Percentiles rank a stretch among this genome's conserved stretches.
phyloP scores from a whole-genome alignment of 2,888 invertebrate genomes.

The Teleogryllus oceanicus region DNA sequence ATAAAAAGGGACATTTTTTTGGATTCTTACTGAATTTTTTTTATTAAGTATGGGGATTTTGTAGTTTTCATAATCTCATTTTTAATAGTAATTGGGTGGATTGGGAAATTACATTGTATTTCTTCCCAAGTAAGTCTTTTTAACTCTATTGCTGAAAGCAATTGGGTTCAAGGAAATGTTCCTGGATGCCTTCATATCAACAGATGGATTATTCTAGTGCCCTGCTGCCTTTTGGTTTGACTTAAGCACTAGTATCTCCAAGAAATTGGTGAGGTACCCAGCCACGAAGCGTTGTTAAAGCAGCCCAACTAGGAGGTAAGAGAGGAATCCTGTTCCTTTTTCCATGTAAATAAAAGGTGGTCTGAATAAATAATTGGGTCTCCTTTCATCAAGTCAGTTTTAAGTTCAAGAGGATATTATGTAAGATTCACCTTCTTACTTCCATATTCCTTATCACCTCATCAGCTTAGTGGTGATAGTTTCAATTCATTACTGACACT shows the following conservation, averaged over 20 bases:
- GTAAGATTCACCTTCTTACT: neutral
- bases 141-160: neutral
- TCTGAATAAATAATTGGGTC: constrained; percentile 25
- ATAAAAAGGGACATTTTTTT: constrained; percentile 9
- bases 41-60: neutral
- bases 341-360: constrained; percentile 32
- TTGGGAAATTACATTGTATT: neutral
- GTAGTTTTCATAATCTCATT: neutral
- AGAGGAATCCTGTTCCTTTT: constrained; percentile 32
- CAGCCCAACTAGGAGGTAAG: constrained; percentile 32
- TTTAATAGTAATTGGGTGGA: neutral
- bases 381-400: constrained; percentile 12
- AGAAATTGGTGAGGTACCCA: neutral
- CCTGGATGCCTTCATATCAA: neutral
- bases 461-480: neutral
- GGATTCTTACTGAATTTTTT: neutral
- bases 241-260: constrained; percentile 10
- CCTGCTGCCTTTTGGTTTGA: neutral
- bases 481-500: too few species aligned
- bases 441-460: constrained; percentile 5
- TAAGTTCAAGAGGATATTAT: neutral
- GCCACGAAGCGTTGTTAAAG: neutral
- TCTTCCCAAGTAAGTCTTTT: neutral
- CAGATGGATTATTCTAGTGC: constrained; percentile 2
- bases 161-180: constrained; percentile 18